A percentile compares a stretch with the other conserved stretches of the same genome.
phyloP scores from a whole-genome alignment of 2,888 invertebrate species.

The Onchidella celtica region DNA sequence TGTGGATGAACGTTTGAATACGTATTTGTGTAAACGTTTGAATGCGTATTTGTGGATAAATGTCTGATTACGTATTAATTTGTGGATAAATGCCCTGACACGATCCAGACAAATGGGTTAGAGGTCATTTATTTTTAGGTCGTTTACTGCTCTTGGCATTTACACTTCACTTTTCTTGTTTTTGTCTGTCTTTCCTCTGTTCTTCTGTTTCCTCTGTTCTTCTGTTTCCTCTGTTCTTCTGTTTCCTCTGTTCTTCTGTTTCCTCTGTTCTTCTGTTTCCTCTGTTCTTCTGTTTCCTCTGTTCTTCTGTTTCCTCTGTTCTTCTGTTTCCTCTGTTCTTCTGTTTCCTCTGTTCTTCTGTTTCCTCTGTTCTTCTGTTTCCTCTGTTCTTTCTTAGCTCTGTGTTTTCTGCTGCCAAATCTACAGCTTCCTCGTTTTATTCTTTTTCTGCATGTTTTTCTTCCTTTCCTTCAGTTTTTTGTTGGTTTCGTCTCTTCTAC shows the following conservation, averaged over 20 bases:
- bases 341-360: background rate
- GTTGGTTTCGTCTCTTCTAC: background rate
- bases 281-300: background rate
- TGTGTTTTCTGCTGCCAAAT: background rate
- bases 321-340: background rate
- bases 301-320: background rate
- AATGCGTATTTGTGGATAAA: too few species aligned
- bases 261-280: background rate
- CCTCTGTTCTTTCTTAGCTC: background rate
- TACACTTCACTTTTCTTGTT: too few species aligned
- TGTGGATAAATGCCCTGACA: too few species aligned
- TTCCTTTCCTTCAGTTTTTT: background rate
- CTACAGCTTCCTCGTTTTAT: background rate
- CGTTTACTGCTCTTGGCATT: too few species aligned
- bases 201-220: too few species aligned
- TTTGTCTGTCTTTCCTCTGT: too few species aligned
- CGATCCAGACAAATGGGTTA: too few species aligned
- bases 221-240: too few species aligned
- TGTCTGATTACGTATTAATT: too few species aligned
- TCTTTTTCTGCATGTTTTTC: background rate
- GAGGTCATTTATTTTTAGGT: too few species aligned
- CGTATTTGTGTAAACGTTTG: too few species aligned
- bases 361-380: conserved; percentile 2
- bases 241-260: background rate
- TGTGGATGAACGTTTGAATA: too few species aligned